Base-by-base conservation (phyloP, 1,140 invertebrate genomes). In the Manduca sexta region DNA sequence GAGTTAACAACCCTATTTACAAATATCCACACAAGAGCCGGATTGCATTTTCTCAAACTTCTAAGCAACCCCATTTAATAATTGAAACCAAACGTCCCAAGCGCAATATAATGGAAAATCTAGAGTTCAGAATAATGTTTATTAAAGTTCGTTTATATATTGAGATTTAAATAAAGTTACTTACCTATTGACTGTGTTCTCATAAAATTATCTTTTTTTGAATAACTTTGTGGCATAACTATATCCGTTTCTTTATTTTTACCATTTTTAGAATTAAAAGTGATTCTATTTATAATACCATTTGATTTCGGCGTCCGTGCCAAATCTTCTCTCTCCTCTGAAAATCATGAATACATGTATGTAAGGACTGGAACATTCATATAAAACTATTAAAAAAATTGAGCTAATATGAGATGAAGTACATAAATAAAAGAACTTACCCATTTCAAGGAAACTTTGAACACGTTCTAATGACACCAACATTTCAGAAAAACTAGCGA, bases 401-500 rank as follows among this genome's bases (percentile, higher is more conserved):
- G n/a, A n/a, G n/a, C n/a, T n/a, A n/a, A n/a, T n/a, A n/a, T n/a
- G n/a, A n/a, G n/a, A n/a, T n/a, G n/a, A n/a, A n/a, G n/a, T n/a
- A n/a, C 12, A 38, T 15, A 16, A 3, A 14, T 10, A 15, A n/a
- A n/a, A n/a, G n/a, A n/a, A 38, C 56, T 90, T 89, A 56, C 92
- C 91, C 56, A 92, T 65, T 12, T 90, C 46, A 0, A 94, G 70
- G 55, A 91, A 90, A 11, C 88, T 76, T 84, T 93, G 84, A 10
- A 91, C 86, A 65, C 93, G 87, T 37, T 88, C 88, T 2, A 95
- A 79, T 0, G 93, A 91, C 0, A 94, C 90, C 10, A 90, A 64
- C 16, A 89, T 83, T 66, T 94, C 93, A 0, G 90, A 90, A 0
- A 88, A 65, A 42, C 88, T 86, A 2, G 92, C 89, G 0, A 96